These are phyloP conservation scores for Masticophis lateralis DNA, from an alignment of 2,797 vertebrate species.

Conservation along the genomic window DNA sequence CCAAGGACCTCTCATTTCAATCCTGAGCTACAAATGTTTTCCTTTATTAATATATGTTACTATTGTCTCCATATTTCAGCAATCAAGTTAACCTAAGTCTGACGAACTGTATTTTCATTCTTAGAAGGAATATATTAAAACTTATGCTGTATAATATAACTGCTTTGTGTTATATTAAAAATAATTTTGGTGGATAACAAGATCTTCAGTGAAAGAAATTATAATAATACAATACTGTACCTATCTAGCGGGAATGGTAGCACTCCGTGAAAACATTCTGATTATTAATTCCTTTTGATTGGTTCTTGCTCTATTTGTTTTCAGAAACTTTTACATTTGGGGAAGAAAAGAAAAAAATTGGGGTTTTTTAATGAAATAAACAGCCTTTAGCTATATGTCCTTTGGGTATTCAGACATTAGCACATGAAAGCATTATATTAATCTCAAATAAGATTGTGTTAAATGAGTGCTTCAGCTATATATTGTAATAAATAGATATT, in stretches of 20 bases:
- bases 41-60: neutral
- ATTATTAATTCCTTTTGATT: neutral
- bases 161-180: neutral
- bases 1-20: neutral
- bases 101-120: neutral
- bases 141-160: no score
- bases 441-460: conserved; percentile 1
- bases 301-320: neutral
- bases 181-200: neutral
- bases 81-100: neutral
- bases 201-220: neutral
- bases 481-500: neutral
- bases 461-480: neutral
- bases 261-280: neutral
- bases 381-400: neutral
- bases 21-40: neutral
- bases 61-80: neutral
- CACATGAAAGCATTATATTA: neutral
- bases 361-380: neutral
- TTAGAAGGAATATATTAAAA: neutral
- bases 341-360: neutral
- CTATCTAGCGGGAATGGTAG: neutral
- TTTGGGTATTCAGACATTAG: neutral
- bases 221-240: neutral
- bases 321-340: neutral